phyloP scores from a whole-genome alignment of 23 tunicate genomes.

The Halocynthia roretzi region DNA sequence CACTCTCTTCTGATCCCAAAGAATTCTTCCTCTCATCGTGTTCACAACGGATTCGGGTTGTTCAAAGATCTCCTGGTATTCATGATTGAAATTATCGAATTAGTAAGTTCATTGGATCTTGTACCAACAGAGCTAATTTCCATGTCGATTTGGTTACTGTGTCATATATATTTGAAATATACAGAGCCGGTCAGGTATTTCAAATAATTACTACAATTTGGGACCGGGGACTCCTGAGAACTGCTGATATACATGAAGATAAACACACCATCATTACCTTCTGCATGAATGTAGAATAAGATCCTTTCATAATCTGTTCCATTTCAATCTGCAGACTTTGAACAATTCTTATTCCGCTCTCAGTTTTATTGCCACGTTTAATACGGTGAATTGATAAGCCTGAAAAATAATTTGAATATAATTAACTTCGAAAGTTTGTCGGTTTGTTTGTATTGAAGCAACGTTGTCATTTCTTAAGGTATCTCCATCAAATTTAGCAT shows the following conservation, averaged over 20 bases:
- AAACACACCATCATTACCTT: slow-evolving; percentile 32
- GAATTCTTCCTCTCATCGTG: slow-evolving; percentile 96
- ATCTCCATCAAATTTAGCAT: neutral
- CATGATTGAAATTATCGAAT: neutral
- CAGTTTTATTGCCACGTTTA: slow-evolving; percentile 64
- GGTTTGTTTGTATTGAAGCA: neutral
- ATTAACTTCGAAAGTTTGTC: neutral
- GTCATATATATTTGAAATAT: too few relatives aligned
- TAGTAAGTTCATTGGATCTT: too few relatives aligned
- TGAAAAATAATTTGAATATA: neutral
- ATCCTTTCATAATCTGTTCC: slow-evolving; percentile 98
- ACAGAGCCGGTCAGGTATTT: too few relatives aligned
- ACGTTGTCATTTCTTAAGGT: neutral
- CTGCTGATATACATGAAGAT: neutral
- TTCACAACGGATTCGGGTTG: slow-evolving; percentile 99
- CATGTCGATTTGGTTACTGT: too few relatives aligned
- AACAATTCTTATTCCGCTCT: slow-evolving; percentile 48
- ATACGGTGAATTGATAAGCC: slow-evolving; percentile 78
- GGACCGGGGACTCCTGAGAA: neutral
- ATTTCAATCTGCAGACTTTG: slow-evolving; percentile 76
- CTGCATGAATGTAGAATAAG: slow-evolving; percentile 86
- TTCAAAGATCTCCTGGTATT: slow-evolving; percentile 88
- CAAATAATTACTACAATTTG: too few relatives aligned
- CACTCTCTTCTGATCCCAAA: slow-evolving; percentile 80
- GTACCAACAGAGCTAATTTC: too few relatives aligned